Evolutionary conservation across 1,140 invertebrate genomes (phyloP).

Genomic region (Drosophila seguyi): DNA sequence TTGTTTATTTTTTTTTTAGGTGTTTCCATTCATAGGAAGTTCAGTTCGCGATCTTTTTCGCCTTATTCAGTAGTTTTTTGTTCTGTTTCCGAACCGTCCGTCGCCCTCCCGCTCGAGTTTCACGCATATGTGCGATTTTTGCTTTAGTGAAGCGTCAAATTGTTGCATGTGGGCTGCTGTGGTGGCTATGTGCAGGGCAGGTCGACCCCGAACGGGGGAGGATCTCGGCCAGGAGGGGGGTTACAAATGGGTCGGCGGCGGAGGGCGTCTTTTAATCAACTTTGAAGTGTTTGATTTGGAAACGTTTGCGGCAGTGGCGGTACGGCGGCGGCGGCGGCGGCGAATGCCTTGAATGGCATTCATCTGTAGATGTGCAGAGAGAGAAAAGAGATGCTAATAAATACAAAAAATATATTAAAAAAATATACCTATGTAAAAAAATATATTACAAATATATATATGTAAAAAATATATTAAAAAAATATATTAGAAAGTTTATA

Average conservation of each 20-base stretch:
- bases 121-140: conserved; percentile 76
- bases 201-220: conserved; percentile 22
- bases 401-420: too few relatives aligned
- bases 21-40: conserved; percentile 35
- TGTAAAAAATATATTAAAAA: too few relatives aligned
- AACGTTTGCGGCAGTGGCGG: conserved; percentile 64
- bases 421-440: too few relatives aligned
- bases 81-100: conserved; percentile 2
- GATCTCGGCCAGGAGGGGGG: conserved; percentile 6
- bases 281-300: conserved; percentile 79
- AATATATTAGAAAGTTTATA: too few relatives aligned
- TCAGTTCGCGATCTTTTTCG: conserved; percentile 23
- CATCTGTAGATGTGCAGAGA: conserved; percentile 16
- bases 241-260: conserved; percentile 3
- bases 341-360: conserved; percentile 24
- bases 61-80: conserved; percentile 2
- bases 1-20: neutral
- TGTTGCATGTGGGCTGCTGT: conserved; percentile 76
- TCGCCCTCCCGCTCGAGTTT: conserved; percentile 27
- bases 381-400: neutral
- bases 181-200: conserved; percentile 9
- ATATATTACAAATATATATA: too few relatives aligned
- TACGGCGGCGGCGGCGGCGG: too few relatives aligned
- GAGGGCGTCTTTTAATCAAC: conserved; percentile 68
- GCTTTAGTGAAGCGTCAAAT: conserved; percentile 75